These are phyloP conservation scores for Triplophysa dalaica DNA, from an alignment of 2,113 vertebrate species.

Conservation along the genomic window DNA sequence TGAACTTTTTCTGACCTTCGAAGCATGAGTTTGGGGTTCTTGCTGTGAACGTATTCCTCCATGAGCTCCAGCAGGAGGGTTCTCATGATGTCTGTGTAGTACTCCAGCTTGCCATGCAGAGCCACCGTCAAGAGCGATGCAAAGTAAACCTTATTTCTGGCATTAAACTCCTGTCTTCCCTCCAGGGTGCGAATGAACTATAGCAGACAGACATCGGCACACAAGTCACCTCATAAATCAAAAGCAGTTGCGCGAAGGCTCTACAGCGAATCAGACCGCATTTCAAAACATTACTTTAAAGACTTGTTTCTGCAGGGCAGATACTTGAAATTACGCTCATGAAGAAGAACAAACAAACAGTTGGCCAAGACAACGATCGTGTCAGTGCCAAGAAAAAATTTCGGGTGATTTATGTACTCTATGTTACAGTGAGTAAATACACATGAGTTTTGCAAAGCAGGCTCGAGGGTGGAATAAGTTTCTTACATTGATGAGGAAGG, in stretches of 20 bases:
- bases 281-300: slow-evolving; percentile 1
- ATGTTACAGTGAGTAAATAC: too few relatives aligned
- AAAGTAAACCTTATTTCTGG: slow-evolving; percentile 88
- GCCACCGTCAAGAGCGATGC: slow-evolving; percentile 95
- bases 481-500: slow-evolving; percentile 90
- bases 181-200: slow-evolving; percentile 96
- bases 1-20: slow-evolving; percentile 78
- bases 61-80: slow-evolving; percentile 93
- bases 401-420: too few relatives aligned
- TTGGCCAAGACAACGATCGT: neutral
- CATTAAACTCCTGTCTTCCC: slow-evolving; percentile 89
- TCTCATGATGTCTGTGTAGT: slow-evolving; percentile 96
- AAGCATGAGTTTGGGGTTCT: slow-evolving; percentile 97
- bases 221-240: neutral
- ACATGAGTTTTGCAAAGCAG: too few relatives aligned
- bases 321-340: neutral
- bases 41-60: slow-evolving; percentile 90
- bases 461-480: neutral
- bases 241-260: neutral
- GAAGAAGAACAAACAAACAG: neutral
- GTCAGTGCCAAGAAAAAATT: neutral
- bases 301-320: neutral
- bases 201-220: neutral
- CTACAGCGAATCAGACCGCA: neutral
- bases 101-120: slow-evolving; percentile 94